phyloP scores from a whole-genome alignment of 2,888 invertebrate genomes.

The Tromatobia lineatoria region DNA sequence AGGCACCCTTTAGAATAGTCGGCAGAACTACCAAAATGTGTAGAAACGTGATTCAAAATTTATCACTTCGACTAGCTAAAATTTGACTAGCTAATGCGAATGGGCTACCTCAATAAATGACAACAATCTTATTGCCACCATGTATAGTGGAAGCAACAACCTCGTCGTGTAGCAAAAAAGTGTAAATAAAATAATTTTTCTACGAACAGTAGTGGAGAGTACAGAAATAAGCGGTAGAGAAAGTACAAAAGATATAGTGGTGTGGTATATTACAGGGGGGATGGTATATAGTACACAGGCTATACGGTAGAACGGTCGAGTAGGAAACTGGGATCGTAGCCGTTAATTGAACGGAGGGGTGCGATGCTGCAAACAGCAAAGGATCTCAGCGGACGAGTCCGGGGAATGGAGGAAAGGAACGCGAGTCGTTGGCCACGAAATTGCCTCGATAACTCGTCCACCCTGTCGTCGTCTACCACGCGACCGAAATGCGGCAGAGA shows the following conservation, averaged over 20 bases:
- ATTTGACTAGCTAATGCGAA: too few relatives aligned
- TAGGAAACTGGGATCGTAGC: constrained; percentile 67
- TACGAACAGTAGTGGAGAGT: not conserved
- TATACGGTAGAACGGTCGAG: constrained; percentile 63
- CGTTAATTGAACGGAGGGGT: constrained; percentile 77
- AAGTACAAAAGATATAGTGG: constrained; percentile 32
- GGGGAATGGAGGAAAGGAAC: constrained; percentile 64
- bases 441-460: constrained; percentile 76
- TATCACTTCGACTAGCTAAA: too few relatives aligned
- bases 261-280: constrained; percentile 19
- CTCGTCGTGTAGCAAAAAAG: not conserved
- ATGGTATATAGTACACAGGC: constrained; percentile 34
- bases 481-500: constrained; percentile 54
- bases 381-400: constrained; percentile 57
- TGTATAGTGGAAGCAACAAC: not conserved
- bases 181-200: constrained; percentile 24
- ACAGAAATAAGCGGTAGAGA: constrained; percentile 15
- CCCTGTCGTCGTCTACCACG: constrained; percentile 67
- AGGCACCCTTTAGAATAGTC: too few relatives aligned
- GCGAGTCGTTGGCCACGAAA: constrained; percentile 78
- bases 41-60: too few relatives aligned
- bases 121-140: too few relatives aligned
- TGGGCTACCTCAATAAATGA: not conserved
- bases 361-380: constrained; percentile 72
- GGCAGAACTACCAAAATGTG: too few relatives aligned